Evolutionary conservation across 2,797 vertebrate genomes (phyloP).

Genomic region (Strix occidentalis): DNA sequence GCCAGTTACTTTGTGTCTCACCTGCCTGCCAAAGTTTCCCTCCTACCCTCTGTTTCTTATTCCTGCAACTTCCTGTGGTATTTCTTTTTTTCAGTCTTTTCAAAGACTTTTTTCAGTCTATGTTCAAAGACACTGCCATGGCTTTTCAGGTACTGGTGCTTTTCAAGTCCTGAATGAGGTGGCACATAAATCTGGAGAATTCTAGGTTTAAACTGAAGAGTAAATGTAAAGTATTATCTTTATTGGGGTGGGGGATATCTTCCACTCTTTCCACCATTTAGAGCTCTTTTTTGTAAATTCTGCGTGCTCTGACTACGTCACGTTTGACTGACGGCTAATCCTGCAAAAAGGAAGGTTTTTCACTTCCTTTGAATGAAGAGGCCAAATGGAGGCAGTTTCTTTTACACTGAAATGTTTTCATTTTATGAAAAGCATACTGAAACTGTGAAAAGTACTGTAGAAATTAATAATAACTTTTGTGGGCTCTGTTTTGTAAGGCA

Average conservation of each 20-base stretch:
- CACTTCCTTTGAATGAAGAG: neutral
- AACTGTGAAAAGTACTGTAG: neutral
- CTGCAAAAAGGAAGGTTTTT: neutral
- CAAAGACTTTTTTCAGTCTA: neutral
- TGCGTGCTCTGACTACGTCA: neutral
- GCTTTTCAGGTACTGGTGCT: neutral
- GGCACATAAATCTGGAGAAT: neutral
- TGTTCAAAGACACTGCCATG: neutral
- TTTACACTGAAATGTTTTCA: neutral
- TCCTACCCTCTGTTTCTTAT: neutral
- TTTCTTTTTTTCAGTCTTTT: neutral
- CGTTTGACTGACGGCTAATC: neutral
- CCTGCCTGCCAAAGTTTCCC: neutral
- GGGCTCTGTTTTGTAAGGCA: neutral
- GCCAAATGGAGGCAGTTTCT: neutral
- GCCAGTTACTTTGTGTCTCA: neutral
- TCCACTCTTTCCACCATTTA: neutral
- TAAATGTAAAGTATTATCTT: neutral
- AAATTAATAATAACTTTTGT: neutral
- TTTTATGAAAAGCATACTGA: neutral
- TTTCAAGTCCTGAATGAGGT: neutral
- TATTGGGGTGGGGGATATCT: neutral
- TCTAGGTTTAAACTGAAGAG: neutral
- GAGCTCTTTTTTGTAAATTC: neutral
- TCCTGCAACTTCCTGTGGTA: neutral